A percentile compares a stretch with the other conserved stretches of the same genome.
phyloP scores from a whole-genome alignment of 2,888 invertebrate species.

The Dysmachus trigonus region DNA sequence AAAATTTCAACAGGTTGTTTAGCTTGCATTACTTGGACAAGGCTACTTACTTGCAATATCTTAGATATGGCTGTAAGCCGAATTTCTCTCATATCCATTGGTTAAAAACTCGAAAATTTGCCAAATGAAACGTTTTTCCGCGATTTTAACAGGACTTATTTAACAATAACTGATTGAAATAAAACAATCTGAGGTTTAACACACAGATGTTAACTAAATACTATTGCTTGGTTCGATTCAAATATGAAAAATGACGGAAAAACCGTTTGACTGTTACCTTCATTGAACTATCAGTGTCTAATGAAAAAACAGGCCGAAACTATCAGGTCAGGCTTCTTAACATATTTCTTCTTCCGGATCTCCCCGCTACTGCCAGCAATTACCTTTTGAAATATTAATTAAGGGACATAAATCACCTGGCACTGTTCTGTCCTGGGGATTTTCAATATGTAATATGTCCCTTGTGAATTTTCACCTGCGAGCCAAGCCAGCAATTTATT shows the following conservation, averaged over 20 bases:
- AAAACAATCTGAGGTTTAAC: neutral
- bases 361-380: neutral
- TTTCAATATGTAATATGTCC: neutral
- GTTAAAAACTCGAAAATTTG: neutral
- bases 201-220: neutral
- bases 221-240: neutral
- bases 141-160: neutral
- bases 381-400: constrained; percentile 23
- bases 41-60: neutral
- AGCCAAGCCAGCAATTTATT: neutral
- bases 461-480: neutral
- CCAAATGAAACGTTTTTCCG: neutral
- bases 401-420: neutral
- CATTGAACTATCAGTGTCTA: neutral
- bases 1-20: no score
- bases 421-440: neutral
- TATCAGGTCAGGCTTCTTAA: neutral
- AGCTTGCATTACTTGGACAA: no score
- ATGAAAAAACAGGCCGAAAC: neutral
- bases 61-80: neutral
- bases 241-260: neutral
- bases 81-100: neutral
- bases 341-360: neutral
- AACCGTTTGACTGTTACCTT: neutral
- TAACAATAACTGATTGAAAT: neutral